A percentile compares a stretch with the other conserved stretches of the same genome.
Conservation (phyloP, 2,113 vertebrate species). For the Tragelaphus strepsiceros region DNA sequence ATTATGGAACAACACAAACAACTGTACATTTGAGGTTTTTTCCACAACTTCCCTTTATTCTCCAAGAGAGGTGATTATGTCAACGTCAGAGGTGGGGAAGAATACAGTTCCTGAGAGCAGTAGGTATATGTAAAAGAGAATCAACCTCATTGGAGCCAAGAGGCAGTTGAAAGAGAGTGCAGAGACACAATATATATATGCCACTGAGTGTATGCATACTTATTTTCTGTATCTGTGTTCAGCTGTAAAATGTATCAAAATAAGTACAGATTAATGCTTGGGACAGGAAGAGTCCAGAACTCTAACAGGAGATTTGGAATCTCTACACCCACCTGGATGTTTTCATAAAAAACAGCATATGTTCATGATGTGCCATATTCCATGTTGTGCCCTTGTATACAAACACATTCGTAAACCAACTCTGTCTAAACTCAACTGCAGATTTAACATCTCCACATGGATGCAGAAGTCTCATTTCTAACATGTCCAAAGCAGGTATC, state of each 20-base stretch:
- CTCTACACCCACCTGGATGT: neutral
- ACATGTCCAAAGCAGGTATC: neutral
- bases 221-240: neutral
- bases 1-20: neutral
- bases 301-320: neutral
- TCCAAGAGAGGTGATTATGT: neutral
- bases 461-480: neutral
- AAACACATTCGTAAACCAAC: neutral
- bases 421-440: neutral
- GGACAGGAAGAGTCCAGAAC: neutral
- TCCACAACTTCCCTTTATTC: neutral
- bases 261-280: neutral
- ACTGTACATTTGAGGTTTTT: neutral
- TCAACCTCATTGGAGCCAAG: neutral
- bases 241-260: neutral
- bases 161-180: neutral
- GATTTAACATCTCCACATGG: neutral
- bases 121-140: neutral
- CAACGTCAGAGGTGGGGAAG: neutral
- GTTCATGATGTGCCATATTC: neutral
- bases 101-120: neutral
- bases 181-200: neutral
- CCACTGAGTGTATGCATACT: neutral
- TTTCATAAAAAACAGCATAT: neutral
- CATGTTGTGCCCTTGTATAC: neutral